Evolutionary conservation across 2,113 vertebrate species (phyloP).

Genomic region (Condylura cristata): DNA sequence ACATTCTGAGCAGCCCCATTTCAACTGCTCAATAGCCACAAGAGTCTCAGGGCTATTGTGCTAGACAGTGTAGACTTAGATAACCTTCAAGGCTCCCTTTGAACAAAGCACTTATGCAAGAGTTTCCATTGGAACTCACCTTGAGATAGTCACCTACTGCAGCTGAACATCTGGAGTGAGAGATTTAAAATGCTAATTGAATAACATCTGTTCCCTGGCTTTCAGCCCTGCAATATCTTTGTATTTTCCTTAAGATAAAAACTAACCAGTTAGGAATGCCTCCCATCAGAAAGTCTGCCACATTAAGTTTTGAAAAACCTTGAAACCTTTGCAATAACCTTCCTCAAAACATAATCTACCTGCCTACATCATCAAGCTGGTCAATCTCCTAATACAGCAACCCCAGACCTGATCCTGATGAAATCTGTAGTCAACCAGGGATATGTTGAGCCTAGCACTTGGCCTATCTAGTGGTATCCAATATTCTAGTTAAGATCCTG

Average conservation of each 20-base stretch:
- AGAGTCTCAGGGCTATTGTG: not conserved
- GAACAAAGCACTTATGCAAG: not conserved
- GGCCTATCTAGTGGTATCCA: not conserved
- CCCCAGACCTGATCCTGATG: not conserved
- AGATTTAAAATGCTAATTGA: slow-evolving; percentile 50
- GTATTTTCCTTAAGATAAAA: slow-evolving; percentile 45
- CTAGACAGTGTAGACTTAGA: not conserved
- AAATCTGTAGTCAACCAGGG: not conserved
- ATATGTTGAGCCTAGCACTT: not conserved
- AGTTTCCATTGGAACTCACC: slow-evolving; percentile 25
- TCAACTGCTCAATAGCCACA: not conserved
- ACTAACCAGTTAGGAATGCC: not conserved
- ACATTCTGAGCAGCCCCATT: not conserved
- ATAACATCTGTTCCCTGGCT: not conserved
- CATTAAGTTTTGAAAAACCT: not conserved
- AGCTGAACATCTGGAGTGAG: slow-evolving; percentile 44
- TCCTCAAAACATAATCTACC: not conserved
- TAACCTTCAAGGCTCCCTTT: not conserved
- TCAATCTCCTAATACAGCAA: not conserved
- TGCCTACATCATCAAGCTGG: not conserved
- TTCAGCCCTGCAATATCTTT: not conserved
- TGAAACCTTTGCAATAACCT: not conserved
- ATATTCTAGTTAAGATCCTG: not conserved
- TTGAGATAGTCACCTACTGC: slow-evolving; percentile 7
- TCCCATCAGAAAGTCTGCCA: not conserved